Evolutionary conservation across 2,888 invertebrate species (phyloP), one percentile per base, ranked within the genome.

Genomic region (Drosophila glabriapex): DNA sequence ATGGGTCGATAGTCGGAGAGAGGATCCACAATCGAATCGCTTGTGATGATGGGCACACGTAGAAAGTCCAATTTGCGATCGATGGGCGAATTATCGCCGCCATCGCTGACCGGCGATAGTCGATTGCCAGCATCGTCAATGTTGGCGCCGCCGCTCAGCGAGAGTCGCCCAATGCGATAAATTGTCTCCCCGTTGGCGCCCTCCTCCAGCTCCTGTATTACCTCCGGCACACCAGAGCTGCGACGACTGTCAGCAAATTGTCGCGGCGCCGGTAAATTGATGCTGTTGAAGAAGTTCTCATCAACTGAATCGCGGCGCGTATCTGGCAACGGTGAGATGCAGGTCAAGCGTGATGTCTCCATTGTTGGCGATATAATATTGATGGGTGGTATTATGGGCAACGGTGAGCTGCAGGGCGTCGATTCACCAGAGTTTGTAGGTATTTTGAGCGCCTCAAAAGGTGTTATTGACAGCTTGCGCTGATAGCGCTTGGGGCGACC

Each of bases 201-300:
- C 71, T 93, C 93, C 62, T 91, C 92, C 54, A 91, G 83, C 76
- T 92, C 93, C 75, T 89, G 91, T 58, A 93, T 93, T 50, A 89
- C 92, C 76, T 92, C 93, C 22, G 92, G 93, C 9, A 93, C 93
- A 5, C 93, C 96, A 22, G 95, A 95, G 14, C 96, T 95, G 19
- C 97, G 95, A 49, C 97, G 94, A 77, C 97, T 96, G 77, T 97
- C 97, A 4, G 97, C 97, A 93, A 97, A 97, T 85, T 96, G 96
- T 37, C 95, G 95, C 10, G 97, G 97, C 53, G 95, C 97, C 1
- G 97, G 97, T 76, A 97, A 93, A 71, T 85, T 93, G 25, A 93
- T 90, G 50, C 91, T 81, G 80, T 91, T 91, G 61, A 93, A 93
- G 73, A 93, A 93, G 67, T 94, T 95, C 52, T 95, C 95, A 58